phyloP scores from a whole-genome alignment of 2,113 vertebrate species.

The Sterrhoptilus dennistouni region DNA sequence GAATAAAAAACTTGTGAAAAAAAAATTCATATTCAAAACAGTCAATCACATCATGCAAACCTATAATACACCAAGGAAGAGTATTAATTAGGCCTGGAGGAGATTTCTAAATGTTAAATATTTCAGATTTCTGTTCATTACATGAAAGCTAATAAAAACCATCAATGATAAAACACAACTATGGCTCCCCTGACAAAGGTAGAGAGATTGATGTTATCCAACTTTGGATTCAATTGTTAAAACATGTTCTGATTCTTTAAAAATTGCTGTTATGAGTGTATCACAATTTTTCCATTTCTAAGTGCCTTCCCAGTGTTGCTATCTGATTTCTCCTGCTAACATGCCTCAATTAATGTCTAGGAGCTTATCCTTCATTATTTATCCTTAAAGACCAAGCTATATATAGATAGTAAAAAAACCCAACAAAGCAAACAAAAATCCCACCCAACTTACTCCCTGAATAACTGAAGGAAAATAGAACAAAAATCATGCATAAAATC shows the following conservation, averaged over 20 bases:
- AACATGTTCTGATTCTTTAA: background rate
- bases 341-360: background rate
- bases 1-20: background rate
- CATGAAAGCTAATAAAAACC: background rate
- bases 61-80: background rate
- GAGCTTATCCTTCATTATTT: background rate
- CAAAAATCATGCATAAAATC: background rate
- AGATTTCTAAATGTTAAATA: background rate
- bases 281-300: background rate
- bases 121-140: background rate
- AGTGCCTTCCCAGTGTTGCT: background rate
- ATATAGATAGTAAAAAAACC: accelerated
- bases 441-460: background rate
- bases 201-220: background rate
- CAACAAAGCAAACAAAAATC: background rate
- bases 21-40: background rate
- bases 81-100: background rate
- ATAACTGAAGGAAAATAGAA: background rate
- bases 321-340: background rate
- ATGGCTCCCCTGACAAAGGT: background rate
- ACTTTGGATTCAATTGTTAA: background rate
- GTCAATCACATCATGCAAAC: background rate
- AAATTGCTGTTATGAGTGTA: background rate
- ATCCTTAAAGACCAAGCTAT: background rate
- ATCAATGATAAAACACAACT: background rate